Base-by-base conservation (phyloP, 2,113 vertebrate genomes). In the Rana temporaria region DNA sequence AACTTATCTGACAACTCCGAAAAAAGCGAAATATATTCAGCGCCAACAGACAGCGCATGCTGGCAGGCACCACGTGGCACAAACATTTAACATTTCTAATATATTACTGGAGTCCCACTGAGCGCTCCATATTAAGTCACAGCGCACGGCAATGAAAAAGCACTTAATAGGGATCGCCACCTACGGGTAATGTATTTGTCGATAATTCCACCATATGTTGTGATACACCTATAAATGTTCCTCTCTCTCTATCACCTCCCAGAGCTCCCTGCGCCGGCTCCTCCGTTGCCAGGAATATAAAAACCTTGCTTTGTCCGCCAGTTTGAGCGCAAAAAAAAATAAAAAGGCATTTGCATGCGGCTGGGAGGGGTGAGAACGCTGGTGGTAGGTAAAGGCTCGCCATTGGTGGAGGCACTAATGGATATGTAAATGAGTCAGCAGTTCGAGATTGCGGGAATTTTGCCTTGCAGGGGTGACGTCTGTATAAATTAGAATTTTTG, bases 401-500 rank as follows among this genome's bases (percentile, higher is more conserved):
- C 32, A 83, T 83, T 83, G 81, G 81, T 65, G 65, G 81, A 68
- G 20, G 53, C 52, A 15, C 22, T 83, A 83, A 83, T 67, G 53
- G 63, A 67, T 83, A 83, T 83, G 81, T 9, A 76, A 83, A 83
- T 68, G 63, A 76, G 8, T 3, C 81, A 76, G 81, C 81, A 83
- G 81, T 83, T 70, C 65, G 81, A 76, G 67, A 76, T 82, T 75
- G 53, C 81, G 64, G 81, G 72, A 83, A 66, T 64, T 76, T 75
- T 83, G 71, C 71, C 81, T 76, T n/a, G 52, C 53, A 75, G 81
- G 81, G 64, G 32, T 52, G 60, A 83, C 15, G 71, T 83, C 72
- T 83, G 81, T 83, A 76, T 83, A 83, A 83, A 83, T 83, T 83
- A 76, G 34, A 68, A 76, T 82, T 82, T 59, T 59, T 66, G 72